A percentile compares a stretch with the other conserved stretches of the same genome.
Evolutionary conservation across 2,113 vertebrate species (phyloP).

Genomic region (Indicator indicator): DNA sequence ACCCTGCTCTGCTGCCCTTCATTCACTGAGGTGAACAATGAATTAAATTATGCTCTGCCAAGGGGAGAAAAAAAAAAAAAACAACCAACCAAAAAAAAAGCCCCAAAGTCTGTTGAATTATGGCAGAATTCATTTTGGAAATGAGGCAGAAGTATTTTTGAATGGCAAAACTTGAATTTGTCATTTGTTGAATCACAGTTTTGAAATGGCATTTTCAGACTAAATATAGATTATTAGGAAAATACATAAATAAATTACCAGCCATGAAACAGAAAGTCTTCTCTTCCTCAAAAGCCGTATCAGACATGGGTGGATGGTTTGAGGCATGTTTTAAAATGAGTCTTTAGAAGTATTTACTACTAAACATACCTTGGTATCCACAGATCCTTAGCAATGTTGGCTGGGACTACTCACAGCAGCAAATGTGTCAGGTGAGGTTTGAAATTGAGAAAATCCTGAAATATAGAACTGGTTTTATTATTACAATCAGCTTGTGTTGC

Average conservation of each 20-base stretch:
- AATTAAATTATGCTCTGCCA: background rate
- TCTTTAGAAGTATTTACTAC: background rate
- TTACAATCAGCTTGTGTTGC: background rate
- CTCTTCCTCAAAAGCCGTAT: background rate
- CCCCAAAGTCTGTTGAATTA: background rate
- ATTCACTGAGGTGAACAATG: conserved; percentile 21
- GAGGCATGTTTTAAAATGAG: background rate
- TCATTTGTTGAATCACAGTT: background rate
- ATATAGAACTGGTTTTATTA: background rate
- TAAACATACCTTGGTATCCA: background rate
- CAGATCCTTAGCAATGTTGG: background rate
- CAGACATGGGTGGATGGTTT: background rate
- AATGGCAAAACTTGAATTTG: background rate
- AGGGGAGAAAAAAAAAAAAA: background rate
- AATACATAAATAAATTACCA: background rate
- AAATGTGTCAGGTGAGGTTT: background rate
- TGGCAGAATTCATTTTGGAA: background rate
- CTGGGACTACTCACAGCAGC: background rate
- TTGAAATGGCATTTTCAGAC: background rate
- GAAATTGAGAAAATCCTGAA: background rate
- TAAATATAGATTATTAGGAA: background rate
- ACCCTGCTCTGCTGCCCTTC: conserved; percentile 17
- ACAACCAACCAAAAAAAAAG: too few species aligned
- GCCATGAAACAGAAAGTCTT: background rate
- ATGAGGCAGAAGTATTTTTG: background rate